Conservation (phyloP, 2,113 vertebrate genomes). For the Elanus axillaris region DNA sequence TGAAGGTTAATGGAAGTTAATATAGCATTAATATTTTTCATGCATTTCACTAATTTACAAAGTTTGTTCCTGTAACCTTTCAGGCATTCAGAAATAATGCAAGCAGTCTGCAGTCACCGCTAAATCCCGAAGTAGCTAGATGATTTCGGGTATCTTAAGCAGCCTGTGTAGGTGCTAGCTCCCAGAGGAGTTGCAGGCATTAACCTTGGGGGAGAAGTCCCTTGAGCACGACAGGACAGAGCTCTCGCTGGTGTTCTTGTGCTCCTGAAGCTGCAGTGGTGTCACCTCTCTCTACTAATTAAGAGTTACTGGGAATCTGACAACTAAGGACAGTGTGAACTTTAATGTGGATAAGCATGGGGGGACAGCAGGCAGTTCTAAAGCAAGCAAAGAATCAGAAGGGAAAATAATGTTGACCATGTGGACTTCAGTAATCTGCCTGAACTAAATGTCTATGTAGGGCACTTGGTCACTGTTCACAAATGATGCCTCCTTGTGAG, state of each 20-base stretch:
- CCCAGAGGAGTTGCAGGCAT: neutral
- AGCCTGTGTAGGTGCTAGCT: neutral
- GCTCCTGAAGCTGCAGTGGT: neutral
- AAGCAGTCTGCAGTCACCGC: neutral
- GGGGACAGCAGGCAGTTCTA: slow-evolving; percentile 34
- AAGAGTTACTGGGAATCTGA: slow-evolving; percentile 59
- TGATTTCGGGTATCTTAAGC: neutral
- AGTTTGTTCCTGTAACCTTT: neutral
- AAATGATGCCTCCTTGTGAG: neutral
- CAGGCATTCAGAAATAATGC: neutral
- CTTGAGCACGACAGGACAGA: neutral
- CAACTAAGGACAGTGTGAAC: slow-evolving; percentile 65
- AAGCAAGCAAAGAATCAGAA: slow-evolving; percentile 14
- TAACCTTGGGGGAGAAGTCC: slow-evolving; percentile 49
- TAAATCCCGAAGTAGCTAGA: neutral
- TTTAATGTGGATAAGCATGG: slow-evolving; percentile 42
- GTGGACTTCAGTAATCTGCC: neutral
- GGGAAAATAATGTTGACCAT: neutral
- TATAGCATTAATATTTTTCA: neutral
- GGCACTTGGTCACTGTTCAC: neutral
- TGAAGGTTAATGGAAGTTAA: neutral
- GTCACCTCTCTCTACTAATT: slow-evolving; percentile 59
- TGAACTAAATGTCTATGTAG: neutral
- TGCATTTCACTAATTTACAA: neutral
- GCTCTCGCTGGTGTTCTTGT: neutral